Conservation (phyloP, 2,888 invertebrate species). For the Eubasilissa splendida region DNA sequence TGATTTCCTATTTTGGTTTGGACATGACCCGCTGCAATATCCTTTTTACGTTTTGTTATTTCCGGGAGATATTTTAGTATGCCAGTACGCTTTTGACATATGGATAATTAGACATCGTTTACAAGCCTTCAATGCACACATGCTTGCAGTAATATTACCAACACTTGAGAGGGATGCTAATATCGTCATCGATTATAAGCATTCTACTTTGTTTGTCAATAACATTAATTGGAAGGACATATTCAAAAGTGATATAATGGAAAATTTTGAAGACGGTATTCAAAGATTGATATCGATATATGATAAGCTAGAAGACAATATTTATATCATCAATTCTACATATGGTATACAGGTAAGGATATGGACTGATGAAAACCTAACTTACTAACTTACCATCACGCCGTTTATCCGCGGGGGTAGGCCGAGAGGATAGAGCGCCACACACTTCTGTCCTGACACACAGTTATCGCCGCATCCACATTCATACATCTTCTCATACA, state of each 20-base stretch:
- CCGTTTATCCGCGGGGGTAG: too few relatives aligned
- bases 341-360: conserved; percentile 4
- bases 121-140: not conserved
- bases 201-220: not conserved
- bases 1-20: not conserved
- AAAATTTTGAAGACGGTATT: not conserved
- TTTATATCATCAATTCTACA: not conserved
- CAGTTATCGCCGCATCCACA: too few relatives aligned
- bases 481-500: too few relatives aligned
- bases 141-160: not conserved
- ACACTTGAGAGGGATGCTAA: too few relatives aligned
- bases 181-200: not conserved
- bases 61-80: not conserved
- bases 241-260: not conserved
- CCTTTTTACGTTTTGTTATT: not conserved
- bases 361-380: too few relatives aligned
- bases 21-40: not conserved
- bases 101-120: not conserved
- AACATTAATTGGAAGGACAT: not conserved
- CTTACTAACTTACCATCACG: too few relatives aligned
- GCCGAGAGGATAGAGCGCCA: too few relatives aligned
- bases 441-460: too few relatives aligned
- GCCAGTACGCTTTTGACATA: not conserved
- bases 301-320: conserved; percentile 22
- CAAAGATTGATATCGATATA: not conserved